These are phyloP conservation scores for Drosophila repleta DNA, from an alignment of 1,140 invertebrate species.

Conservation along the genomic window DNA sequence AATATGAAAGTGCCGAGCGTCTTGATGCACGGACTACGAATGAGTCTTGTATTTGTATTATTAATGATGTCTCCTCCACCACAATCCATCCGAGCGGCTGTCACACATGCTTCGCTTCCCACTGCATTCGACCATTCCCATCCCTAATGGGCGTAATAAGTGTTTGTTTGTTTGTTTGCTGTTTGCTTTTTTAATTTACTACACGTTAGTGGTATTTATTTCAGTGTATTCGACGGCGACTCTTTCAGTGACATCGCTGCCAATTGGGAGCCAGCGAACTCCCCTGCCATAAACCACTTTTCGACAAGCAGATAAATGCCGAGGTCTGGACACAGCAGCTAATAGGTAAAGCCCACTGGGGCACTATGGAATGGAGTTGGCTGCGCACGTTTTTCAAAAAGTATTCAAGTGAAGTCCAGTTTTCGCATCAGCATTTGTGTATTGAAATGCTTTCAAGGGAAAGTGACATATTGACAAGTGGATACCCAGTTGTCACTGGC, in stretches of 20 bases:
- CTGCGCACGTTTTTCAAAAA: too few species aligned
- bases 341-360: constrained; percentile 13
- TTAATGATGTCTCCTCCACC: constrained; percentile 58
- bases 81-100: constrained; percentile 1
- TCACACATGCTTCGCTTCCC: constrained; percentile 18
- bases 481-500: too few species aligned
- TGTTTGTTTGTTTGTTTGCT: neutral
- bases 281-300: constrained; percentile 15
- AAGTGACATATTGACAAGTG: too few species aligned
- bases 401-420: neutral
- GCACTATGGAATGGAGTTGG: constrained; percentile 16
- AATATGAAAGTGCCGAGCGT: constrained; percentile 39
- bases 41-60: constrained; percentile 78
- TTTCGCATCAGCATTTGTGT: too few species aligned
- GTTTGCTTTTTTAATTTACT: constrained; percentile 24
- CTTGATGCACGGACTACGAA: constrained; percentile 65
- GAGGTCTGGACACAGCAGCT: constrained; percentile 15
- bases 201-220: constrained; percentile 1
- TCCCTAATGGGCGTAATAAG: constrained; percentile 1
- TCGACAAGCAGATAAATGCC: constrained; percentile 37
- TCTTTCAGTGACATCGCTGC: neutral
- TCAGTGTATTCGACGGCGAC: neutral
- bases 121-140: constrained; percentile 22
- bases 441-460: too few species aligned
- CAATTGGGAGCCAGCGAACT: neutral